phyloP scores from a whole-genome alignment of 2,113 vertebrate species.

The Taxidea taxus region DNA sequence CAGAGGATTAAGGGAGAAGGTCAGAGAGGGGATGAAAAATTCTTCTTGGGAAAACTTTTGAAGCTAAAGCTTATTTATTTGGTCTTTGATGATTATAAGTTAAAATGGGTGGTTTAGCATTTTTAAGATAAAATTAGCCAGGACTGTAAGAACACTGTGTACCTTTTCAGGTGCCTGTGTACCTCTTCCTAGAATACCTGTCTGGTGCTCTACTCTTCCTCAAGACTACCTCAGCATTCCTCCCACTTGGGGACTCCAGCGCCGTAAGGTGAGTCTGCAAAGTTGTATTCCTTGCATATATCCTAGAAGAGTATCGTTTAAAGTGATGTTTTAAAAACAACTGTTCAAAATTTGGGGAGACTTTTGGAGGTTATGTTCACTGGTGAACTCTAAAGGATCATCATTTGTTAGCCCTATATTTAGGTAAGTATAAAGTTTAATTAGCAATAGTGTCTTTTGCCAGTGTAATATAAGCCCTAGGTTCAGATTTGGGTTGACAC shows the following conservation, averaged over 20 bases:
- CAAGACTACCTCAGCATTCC: slow-evolving; percentile 10
- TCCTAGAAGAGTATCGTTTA: neutral
- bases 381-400: neutral
- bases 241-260: neutral
- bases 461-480: neutral
- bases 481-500: neutral
- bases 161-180: slow-evolving; percentile 36
- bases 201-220: neutral
- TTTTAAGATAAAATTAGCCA: neutral
- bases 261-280: neutral
- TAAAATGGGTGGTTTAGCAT: neutral
- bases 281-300: neutral
- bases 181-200: neutral
- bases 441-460: neutral
- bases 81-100: neutral
- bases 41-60: neutral
- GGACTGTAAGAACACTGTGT: neutral
- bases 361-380: neutral
- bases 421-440: neutral
- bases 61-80: neutral
- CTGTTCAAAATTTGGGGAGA: neutral
- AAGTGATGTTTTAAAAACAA: neutral
- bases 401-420: neutral
- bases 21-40: neutral
- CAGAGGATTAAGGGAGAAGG: neutral